A percentile compares a stretch with the other conserved stretches of the same genome.
Conservation (phyloP, 2,888 invertebrate genomes). For the Cataglyphis rosenhaueri region DNA sequence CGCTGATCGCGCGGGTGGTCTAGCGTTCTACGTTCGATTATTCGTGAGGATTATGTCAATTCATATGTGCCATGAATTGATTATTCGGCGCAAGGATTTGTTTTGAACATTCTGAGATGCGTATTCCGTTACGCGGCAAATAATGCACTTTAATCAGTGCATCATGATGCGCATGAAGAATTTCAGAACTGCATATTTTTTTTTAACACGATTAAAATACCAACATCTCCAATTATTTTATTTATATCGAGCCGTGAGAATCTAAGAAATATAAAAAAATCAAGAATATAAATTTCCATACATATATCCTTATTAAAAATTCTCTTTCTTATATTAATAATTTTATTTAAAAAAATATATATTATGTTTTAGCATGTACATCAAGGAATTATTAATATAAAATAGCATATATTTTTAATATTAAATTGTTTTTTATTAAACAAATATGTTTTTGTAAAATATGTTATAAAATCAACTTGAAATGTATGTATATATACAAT, state of each 20-base stretch:
- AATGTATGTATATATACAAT: neutral
- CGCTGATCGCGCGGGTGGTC: no score
- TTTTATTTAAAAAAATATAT: neutral
- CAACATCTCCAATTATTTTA: neutral
- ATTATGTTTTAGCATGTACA: neutral
- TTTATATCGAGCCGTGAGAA: neutral
- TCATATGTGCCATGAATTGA: neutral
- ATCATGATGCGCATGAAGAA: neutral
- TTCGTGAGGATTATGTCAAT: neutral
- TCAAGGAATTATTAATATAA: neutral
- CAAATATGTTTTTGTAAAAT: neutral
- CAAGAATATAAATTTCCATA: neutral
- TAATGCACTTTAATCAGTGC: conserved; percentile 5
- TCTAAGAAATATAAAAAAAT: neutral
- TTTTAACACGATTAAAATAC: neutral
- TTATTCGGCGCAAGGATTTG: neutral
- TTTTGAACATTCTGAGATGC: neutral
- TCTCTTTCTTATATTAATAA: neutral
- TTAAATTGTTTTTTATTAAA: neutral
- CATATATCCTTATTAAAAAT: neutral
- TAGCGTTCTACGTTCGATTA: neutral
- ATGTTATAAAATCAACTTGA: neutral
- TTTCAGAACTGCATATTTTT: neutral
- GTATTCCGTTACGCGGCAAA: neutral
- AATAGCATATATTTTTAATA: neutral